These are phyloP conservation scores for Congeria kusceri DNA, from an alignment of 2,888 invertebrate genomes.

Conservation along the genomic window DNA sequence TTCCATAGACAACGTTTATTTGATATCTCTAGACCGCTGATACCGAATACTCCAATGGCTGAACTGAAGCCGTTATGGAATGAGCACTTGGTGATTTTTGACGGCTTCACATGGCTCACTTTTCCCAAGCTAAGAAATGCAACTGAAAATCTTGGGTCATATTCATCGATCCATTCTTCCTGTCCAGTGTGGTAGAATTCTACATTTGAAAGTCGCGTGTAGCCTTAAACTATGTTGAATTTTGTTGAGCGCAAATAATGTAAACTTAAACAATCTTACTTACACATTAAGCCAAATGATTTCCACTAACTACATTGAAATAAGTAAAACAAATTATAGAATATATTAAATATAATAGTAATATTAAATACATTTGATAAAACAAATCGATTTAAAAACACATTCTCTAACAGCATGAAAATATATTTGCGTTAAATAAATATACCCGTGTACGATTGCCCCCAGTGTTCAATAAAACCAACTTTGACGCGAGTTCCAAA, in stretches of 20 bases:
- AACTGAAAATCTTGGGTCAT: conserved; percentile 79
- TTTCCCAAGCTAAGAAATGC: conserved; percentile 75
- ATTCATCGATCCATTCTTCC: conserved; percentile 74
- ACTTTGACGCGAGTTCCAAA: conserved; percentile 80
- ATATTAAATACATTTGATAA: no score
- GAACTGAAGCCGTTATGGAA: conserved; percentile 80
- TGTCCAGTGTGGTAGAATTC: conserved; percentile 81
- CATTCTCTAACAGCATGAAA: no score
- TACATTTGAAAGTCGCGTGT: conserved; percentile 77
- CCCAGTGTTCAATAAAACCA: conserved; percentile 63
- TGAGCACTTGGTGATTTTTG: conserved; percentile 73
- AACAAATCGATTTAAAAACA: no score
- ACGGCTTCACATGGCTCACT: conserved; percentile 70
- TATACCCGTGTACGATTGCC: conserved; percentile 58
- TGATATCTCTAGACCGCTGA: conserved; percentile 71
- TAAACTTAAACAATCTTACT: no score
- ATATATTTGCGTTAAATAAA: no score
- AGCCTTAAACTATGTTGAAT: conserved; percentile 68
- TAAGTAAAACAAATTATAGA: no score
- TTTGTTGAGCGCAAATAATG: no score
- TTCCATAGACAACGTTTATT: conserved; percentile 80
- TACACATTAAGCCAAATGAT: no score
- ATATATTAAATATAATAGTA: no score
- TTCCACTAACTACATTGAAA: no score
- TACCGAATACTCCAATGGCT: conserved; percentile 78